Percentiles rank a stretch among this genome's conserved stretches.
Evolutionary conservation across 2,113 vertebrate species (phyloP).

Genomic region (Cephalopholis sonnerati): DNA sequence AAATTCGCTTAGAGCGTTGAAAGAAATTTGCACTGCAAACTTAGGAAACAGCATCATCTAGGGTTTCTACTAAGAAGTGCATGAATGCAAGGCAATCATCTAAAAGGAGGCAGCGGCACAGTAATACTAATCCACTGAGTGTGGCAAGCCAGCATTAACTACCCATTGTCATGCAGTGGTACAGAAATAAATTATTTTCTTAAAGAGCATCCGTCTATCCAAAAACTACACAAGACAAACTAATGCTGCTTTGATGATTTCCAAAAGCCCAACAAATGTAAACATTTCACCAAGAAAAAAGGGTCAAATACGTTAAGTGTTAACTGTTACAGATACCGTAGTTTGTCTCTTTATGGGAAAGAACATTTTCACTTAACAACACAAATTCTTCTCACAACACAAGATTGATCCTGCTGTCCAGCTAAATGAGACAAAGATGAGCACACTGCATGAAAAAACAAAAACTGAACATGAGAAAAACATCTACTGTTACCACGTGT

Average conservation of each 20-base stretch:
- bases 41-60: slow-evolving; percentile 27
- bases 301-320: background rate
- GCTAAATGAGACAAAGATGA: slow-evolving; percentile 69
- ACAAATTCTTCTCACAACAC: slow-evolving; percentile 27
- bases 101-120: slow-evolving; percentile 35
- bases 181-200: background rate
- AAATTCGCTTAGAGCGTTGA: slow-evolving; percentile 28
- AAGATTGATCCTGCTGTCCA: slow-evolving; percentile 39
- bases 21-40: slow-evolving; percentile 20
- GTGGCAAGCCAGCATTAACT: slow-evolving; percentile 24
- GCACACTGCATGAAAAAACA: slow-evolving; percentile 74
- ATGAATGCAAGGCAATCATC: slow-evolving; percentile 45
- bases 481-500: slow-evolving; percentile 6
- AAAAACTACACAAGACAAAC: slow-evolving; percentile 13
- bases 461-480: slow-evolving; percentile 66
- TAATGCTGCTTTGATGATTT: background rate
- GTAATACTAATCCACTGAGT: slow-evolving; percentile 33
- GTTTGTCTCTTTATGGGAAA: background rate
- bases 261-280: slow-evolving; percentile 14
- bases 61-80: slow-evolving; percentile 44
- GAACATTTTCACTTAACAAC: slow-evolving; percentile 2
- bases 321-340: background rate
- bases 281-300: slow-evolving; percentile 3
- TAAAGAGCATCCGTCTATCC: background rate
- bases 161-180: slow-evolving; percentile 1